Evolutionary conservation across 2,888 invertebrate genomes (phyloP), one percentile per base, ranked within the genome.

Genomic region (Tubulanus polymorphus): DNA sequence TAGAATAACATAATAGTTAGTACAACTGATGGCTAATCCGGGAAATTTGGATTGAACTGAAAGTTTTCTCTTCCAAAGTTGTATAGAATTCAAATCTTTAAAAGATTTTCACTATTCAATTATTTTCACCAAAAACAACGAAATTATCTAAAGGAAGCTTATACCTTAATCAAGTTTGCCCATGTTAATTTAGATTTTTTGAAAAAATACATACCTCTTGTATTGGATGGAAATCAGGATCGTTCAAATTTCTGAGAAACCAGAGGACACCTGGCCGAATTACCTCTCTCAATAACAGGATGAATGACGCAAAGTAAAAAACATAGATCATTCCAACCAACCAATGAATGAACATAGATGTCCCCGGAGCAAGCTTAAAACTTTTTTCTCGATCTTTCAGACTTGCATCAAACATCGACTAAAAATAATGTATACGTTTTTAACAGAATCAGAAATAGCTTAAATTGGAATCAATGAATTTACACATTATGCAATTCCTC

Each of bases 151-250:
- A n/a, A n/a, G n/a, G n/a, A n/a, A n/a, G n/a, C n/a, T n/a, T n/a
- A n/a, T n/a, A n/a, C n/a, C n/a, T n/a, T n/a, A n/a, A n/a, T n/a
- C n/a, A n/a, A n/a, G n/a, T n/a, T n/a, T n/a, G n/a, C n/a, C n/a
- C n/a, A n/a, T n/a, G n/a, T n/a, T n/a, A n/a, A n/a, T n/a, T n/a
- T n/a, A n/a, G n/a, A n/a, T n/a, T n/a, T n/a, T n/a, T n/a, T n/a
- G n/a, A 18, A 15, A 47, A 3, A 30, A 25, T 37, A 30, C 59
- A 60, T 64, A 83, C 83, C 79, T 84, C 93, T 83, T 93, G 95
- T 59, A 99, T 95, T 6, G 99, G 99, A 81, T 96, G 97, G 73
- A 99, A 99, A 73, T 99, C 97, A 0, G 99, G 97, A 81, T 99
- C 97, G 79, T 99, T 99, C 56, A 99, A 84, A 78, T 99, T 99